Conservation (phyloP, 2,888 invertebrate genomes). For the Sarcophaga variegata region DNA sequence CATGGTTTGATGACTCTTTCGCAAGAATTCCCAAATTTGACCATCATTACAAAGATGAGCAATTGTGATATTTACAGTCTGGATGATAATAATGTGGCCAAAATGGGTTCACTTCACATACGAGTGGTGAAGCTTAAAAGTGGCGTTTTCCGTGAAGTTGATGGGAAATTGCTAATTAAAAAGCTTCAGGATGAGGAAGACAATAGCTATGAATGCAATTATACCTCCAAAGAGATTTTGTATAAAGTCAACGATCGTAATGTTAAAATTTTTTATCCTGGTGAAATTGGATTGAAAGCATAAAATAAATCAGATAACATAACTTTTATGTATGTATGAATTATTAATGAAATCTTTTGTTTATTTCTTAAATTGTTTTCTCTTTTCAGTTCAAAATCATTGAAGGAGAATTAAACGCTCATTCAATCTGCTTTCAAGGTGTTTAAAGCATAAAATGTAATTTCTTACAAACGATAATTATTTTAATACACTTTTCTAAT, state of each 20-base stretch:
- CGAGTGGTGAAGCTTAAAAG: slow-evolving; percentile 87
- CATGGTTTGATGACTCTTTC: slow-evolving; percentile 75
- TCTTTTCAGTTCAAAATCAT: slow-evolving; percentile 35
- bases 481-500: slow-evolving; percentile 40
- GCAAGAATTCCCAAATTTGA: slow-evolving; percentile 79
- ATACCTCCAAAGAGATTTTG: slow-evolving; percentile 78
- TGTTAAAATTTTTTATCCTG: slow-evolving; percentile 88
- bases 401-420: not conserved
- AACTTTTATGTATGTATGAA: not conserved
- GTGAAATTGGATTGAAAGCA: slow-evolving; percentile 82
- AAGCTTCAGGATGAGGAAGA: slow-evolving; percentile 58
- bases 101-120: slow-evolving; percentile 85
- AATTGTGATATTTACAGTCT: slow-evolving; percentile 84
- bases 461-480: not conserved
- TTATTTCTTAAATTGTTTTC: not conserved
- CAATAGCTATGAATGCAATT: slow-evolving; percentile 73
- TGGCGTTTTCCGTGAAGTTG: slow-evolving; percentile 88
- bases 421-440: slow-evolving; percentile 35
- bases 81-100: slow-evolving; percentile 85
- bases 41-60: slow-evolving; percentile 85
- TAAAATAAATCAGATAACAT: slow-evolving; percentile 2
- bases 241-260: slow-evolving; percentile 90
- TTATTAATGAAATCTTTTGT: not conserved
- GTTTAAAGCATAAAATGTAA: slow-evolving; percentile 16
- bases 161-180: slow-evolving; percentile 84